Evolutionary conservation across 2,797 vertebrate genomes (phyloP).

Genomic region (Eptatretus atami): DNA sequence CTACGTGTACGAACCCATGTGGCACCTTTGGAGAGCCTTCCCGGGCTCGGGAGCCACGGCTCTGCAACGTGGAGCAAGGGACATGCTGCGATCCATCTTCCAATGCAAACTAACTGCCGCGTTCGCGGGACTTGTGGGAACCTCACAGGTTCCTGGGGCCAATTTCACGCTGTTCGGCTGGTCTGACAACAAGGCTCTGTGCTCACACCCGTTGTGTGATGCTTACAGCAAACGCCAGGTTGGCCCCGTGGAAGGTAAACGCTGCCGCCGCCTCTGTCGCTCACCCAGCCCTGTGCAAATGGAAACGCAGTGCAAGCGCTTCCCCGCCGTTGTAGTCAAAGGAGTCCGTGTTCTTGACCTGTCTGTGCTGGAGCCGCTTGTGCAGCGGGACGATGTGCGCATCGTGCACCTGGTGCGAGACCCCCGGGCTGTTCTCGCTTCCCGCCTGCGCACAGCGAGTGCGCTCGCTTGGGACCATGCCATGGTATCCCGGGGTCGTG

Average conservation of each 20-base stretch:
- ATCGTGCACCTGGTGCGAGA: slow-evolving; percentile 80
- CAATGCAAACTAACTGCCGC: neutral
- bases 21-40: slow-evolving; percentile 3
- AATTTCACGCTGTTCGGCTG: neutral
- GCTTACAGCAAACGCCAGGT: neutral
- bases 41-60: neutral
- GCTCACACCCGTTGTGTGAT: neutral
- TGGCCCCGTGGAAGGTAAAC: neutral
- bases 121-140: neutral
- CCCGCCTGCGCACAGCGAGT: slow-evolving; percentile 67
- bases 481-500: slow-evolving; percentile 48
- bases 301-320: slow-evolving; percentile 2
- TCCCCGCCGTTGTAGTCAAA: slow-evolving; percentile 3
- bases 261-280: neutral
- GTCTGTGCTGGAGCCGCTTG: neutral
- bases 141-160: neutral
- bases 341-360: slow-evolving; percentile 1
- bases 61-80: neutral
- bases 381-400: slow-evolving; percentile 30
- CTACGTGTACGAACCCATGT: slow-evolving; percentile 3
- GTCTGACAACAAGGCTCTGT: neutral
- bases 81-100: slow-evolving; percentile 1
- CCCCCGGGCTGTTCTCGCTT: slow-evolving; percentile 67
- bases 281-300: neutral
- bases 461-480: slow-evolving; percentile 73